A percentile compares a stretch with the other conserved stretches of the same genome.
phyloP scores from a whole-genome alignment of 2,113 vertebrate genomes.

The Pelvicachromis taeniatus region DNA sequence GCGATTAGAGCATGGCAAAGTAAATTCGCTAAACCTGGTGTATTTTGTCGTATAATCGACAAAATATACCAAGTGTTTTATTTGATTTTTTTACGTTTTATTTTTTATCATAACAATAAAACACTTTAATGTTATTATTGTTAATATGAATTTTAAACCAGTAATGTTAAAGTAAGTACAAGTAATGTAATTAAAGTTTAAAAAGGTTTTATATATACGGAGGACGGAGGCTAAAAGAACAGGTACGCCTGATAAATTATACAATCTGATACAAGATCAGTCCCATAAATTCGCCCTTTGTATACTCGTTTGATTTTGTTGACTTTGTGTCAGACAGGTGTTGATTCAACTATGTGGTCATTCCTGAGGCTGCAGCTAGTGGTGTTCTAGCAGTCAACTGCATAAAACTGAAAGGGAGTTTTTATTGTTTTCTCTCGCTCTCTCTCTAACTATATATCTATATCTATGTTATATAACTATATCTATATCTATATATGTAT shows the following conservation, averaged over 20 bases:
- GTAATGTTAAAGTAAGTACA: not conserved
- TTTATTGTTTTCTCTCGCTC: not conserved
- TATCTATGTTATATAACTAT: not conserved
- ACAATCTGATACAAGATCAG: not conserved
- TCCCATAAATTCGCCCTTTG: not conserved
- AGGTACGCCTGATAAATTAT: not conserved
- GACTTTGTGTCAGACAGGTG: constrained; percentile 11
- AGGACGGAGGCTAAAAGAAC: not conserved
- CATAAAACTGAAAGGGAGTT: not conserved
- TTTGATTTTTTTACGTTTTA: not conserved
- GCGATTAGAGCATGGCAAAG: not conserved
- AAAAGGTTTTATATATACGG: not conserved
- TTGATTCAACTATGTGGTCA: not conserved
- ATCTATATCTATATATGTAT: not conserved
- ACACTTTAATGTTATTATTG: not conserved
- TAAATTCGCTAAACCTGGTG: not conserved
- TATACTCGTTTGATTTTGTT: not conserved
- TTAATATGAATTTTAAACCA: not conserved
- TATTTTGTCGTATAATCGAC: not conserved
- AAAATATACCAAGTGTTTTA: not conserved
- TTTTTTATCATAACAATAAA: not conserved
- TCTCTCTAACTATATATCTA: not conserved
- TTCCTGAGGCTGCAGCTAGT: not conserved
- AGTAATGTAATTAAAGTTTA: not conserved
- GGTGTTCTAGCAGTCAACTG: not conserved